These are phyloP conservation scores for Rapana venosa DNA, from an alignment of 2,888 invertebrate species.

Conservation along the genomic window DNA sequence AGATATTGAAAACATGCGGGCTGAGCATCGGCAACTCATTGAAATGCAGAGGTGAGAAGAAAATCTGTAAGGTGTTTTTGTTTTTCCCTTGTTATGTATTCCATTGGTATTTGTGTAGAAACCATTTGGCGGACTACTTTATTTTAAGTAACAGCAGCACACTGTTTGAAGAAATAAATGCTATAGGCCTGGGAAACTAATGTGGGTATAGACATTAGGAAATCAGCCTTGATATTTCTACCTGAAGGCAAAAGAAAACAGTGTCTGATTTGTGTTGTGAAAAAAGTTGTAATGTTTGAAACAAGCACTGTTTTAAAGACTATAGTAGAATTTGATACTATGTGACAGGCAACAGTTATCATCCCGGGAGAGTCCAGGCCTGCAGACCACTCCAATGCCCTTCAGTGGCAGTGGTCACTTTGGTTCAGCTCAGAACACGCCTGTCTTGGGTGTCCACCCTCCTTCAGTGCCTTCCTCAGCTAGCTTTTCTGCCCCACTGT, in stretches of 20 bases:
- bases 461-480: neutral
- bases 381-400: conserved; percentile 28
- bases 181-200: too few relatives aligned
- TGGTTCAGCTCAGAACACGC: conserved; percentile 21
- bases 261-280: neutral
- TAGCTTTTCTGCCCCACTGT: neutral
- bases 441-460: neutral
- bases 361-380: neutral
- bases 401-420: neutral
- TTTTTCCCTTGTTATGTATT: neutral
- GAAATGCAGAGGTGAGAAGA: conserved; percentile 11
- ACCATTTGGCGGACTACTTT: too few relatives aligned
- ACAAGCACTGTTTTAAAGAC: too few relatives aligned
- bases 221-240: too few relatives aligned
- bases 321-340: neutral
- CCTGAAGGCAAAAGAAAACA: too few relatives aligned
- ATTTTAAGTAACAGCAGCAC: too few relatives aligned
- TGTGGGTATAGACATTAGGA: too few relatives aligned
- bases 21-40: conserved; percentile 27
- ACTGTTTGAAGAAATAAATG: too few relatives aligned
- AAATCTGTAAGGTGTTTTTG: neutral
- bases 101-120: too few relatives aligned
- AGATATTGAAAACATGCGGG: conserved; percentile 56
- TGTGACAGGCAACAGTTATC: conserved; percentile 15
- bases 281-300: neutral